These are phyloP conservation scores for Coenonympha arcania DNA, from an alignment of 2,888 invertebrate species.

Conservation along the genomic window DNA sequence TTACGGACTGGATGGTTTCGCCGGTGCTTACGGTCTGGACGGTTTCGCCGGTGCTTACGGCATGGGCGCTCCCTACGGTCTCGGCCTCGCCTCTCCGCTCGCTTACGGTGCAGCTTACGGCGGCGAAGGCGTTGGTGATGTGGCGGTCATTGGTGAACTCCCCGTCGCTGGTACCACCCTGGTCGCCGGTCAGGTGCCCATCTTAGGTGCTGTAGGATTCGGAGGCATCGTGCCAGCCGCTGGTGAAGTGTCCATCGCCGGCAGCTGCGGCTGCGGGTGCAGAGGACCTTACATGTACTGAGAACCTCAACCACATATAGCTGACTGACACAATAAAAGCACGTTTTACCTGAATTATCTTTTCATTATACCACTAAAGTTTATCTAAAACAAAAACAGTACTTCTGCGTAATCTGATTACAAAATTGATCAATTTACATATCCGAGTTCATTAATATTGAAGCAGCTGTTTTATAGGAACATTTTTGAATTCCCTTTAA, in stretches of 20 bases:
- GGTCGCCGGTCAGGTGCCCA: constrained; percentile 38
- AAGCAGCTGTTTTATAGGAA: too few species aligned
- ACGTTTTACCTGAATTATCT: too few species aligned
- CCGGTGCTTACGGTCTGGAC: neutral
- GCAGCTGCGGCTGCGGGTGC: constrained; percentile 19
- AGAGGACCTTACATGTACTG: constrained; percentile 30
- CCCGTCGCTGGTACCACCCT: constrained; percentile 33
- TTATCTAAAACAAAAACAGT: too few species aligned
- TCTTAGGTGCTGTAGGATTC: constrained; percentile 37
- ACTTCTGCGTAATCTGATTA: too few species aligned
- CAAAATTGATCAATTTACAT: too few species aligned
- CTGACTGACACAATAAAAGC: too few species aligned
- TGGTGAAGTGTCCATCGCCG: constrained; percentile 6
- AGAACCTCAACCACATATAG: too few species aligned
- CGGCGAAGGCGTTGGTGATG: constrained; percentile 31
- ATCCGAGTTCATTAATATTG: too few species aligned
- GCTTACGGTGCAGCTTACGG: too few species aligned
- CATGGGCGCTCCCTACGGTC: neutral
- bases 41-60: neutral
- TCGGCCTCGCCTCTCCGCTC: neutral
- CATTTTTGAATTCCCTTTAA: too few species aligned
- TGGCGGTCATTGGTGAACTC: constrained; percentile 32
- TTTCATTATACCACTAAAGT: too few species aligned
- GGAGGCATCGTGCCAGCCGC: constrained; percentile 34
- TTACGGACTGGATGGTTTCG: neutral